phyloP scores from a whole-genome alignment of 2,797 vertebrate species.

The Micrastur ruficollis region DNA sequence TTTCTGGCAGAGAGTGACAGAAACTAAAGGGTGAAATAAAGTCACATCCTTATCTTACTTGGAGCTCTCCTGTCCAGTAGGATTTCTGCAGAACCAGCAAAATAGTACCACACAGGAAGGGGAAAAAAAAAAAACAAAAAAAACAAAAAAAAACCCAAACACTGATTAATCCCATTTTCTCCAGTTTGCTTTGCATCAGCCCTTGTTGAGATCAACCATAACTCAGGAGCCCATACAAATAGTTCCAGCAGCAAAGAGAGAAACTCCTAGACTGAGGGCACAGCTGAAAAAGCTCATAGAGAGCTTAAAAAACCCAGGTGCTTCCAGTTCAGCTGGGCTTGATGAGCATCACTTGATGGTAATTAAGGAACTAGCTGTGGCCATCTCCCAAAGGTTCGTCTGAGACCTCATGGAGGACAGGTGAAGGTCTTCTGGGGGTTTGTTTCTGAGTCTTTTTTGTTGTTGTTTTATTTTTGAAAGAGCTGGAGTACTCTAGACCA shows the following conservation, averaged over 20 bases:
- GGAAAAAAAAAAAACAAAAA: background rate
- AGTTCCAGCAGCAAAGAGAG: background rate
- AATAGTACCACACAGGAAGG: background rate
- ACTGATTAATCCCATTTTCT: background rate
- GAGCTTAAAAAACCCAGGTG: background rate
- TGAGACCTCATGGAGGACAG: background rate
- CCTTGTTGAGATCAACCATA: background rate
- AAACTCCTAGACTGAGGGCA: background rate
- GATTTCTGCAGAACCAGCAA: background rate
- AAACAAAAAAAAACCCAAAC: background rate
- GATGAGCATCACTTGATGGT: background rate
- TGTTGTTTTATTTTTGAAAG: background rate
- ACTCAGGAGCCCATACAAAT: background rate
- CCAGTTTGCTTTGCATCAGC: background rate
- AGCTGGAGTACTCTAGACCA: background rate
- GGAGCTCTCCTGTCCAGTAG: background rate
- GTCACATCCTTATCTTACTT: background rate
- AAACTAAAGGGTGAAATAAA: background rate
- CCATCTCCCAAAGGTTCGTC: background rate
- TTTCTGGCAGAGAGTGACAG: background rate
- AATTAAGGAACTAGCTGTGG: background rate
- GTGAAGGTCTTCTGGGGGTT: background rate
- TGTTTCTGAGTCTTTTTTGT: accelerated
- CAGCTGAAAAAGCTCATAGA: background rate
- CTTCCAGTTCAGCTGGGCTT: background rate